A percentile compares a stretch with the other conserved stretches of the same genome.
phyloP scores from a whole-genome alignment of 2,797 vertebrate genomes.

The Oophaga sylvatica region DNA sequence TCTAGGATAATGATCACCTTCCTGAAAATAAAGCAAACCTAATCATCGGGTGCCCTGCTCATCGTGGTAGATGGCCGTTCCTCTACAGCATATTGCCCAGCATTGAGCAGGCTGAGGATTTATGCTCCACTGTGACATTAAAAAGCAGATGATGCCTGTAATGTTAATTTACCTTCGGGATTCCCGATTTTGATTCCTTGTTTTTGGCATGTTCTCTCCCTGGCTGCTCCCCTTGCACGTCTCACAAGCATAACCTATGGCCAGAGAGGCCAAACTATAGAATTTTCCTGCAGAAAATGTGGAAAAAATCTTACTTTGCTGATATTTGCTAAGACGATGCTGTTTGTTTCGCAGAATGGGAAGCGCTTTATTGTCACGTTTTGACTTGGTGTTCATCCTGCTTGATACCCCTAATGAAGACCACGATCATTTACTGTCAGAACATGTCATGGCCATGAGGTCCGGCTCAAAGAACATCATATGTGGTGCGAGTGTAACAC shows the following conservation, averaged over 20 bases:
- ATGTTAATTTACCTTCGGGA: background rate
- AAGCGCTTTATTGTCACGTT: conserved; percentile 91
- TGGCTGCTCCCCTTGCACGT: background rate
- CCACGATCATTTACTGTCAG: conserved; percentile 90
- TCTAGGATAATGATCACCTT: no score
- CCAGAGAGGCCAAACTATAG: background rate
- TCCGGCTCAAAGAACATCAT: conserved; percentile 74
- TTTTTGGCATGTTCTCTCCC: background rate
- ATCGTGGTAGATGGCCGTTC: background rate
- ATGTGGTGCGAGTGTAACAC: conserved; percentile 74
- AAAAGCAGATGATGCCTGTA: background rate
- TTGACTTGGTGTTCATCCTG: conserved; percentile 95
- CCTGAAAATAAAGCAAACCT: no score
- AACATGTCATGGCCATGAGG: conserved; percentile 92
- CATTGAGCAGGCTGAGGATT: background rate
- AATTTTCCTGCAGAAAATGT: background rate
- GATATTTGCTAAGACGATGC: background rate
- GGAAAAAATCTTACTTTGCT: background rate
- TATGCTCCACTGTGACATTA: background rate
- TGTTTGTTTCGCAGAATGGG: conserved; percentile 83
- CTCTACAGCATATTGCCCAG: background rate
- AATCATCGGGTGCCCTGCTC: background rate
- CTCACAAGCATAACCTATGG: no score
- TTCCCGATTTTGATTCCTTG: background rate
- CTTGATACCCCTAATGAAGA: conserved; percentile 94